A percentile compares a stretch with the other conserved stretches of the same genome.
Evolutionary conservation across 2,797 vertebrate genomes (phyloP).

Genomic region (Channa striata): DNA sequence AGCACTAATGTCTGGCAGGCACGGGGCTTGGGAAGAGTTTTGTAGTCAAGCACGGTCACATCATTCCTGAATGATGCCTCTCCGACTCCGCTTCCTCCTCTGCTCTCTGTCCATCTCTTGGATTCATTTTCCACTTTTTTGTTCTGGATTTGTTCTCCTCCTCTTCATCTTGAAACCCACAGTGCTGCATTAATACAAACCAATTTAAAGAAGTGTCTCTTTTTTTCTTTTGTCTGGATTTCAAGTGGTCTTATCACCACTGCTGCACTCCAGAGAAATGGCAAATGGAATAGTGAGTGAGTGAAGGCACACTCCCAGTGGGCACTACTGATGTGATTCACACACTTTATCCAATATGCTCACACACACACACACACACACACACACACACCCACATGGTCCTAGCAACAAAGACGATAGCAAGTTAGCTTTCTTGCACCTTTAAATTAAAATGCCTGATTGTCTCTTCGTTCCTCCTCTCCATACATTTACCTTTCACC

Average conservation of each 20-base stretch:
- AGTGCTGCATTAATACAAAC: slow-evolving; percentile 28
- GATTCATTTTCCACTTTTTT: not conserved
- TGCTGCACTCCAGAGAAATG: slow-evolving; percentile 30
- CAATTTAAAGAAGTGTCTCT: slow-evolving; percentile 47
- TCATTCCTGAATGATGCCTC: slow-evolving; percentile 11
- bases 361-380: not conserved
- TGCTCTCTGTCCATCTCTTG: not conserved
- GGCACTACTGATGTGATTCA: slow-evolving; percentile 2
- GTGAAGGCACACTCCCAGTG: slow-evolving; percentile 20
- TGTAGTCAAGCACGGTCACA: slow-evolving; percentile 37
- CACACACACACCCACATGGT: not conserved
- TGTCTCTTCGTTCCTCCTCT: not conserved
- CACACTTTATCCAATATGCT: not conserved
- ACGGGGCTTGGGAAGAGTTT: slow-evolving; percentile 29
- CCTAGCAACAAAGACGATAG: not conserved
- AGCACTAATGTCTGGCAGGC: slow-evolving; percentile 35
- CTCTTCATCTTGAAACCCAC: slow-evolving; percentile 11
- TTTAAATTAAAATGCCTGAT: slow-evolving; percentile 2
- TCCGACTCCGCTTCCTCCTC: not conserved
- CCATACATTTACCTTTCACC: not conserved
- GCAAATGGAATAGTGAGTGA: slow-evolving; percentile 23
- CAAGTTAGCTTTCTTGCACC: not conserved
- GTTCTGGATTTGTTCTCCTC: not conserved
- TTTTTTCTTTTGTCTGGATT: slow-evolving; percentile 19
- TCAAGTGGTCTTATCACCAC: slow-evolving; percentile 30